Percentiles rank a stretch among this genome's conserved stretches.
Conservation (phyloP, 2,888 invertebrate species). For the Nesidiocoris tenuis region DNA sequence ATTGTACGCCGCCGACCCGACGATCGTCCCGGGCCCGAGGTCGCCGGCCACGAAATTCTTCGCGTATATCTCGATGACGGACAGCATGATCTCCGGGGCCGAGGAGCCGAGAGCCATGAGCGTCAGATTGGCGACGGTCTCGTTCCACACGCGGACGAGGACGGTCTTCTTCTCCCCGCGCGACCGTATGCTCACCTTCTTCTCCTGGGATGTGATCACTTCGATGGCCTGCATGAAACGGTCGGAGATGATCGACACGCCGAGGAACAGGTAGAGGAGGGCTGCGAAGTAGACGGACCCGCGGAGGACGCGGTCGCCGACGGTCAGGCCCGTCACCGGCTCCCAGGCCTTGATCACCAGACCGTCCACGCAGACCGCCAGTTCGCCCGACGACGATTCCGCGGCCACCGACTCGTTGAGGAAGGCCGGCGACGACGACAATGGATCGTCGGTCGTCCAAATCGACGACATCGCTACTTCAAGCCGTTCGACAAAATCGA, state of each 20-base stretch:
- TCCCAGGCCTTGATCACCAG: slow-evolving; percentile 85
- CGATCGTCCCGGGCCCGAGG: slow-evolving; percentile 96
- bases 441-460: background rate
- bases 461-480: background rate
- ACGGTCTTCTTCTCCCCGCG: slow-evolving; percentile 84
- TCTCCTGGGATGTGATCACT: slow-evolving; percentile 97
- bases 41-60: slow-evolving; percentile 95
- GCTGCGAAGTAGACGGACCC: slow-evolving; percentile 87
- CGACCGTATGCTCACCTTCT: slow-evolving; percentile 87
- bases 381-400: slow-evolving; percentile 12
- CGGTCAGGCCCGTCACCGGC: slow-evolving; percentile 74
- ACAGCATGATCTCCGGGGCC: slow-evolving; percentile 95
- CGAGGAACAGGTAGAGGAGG: slow-evolving; percentile 94
- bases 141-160: slow-evolving; percentile 96
- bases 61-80: slow-evolving; percentile 96
- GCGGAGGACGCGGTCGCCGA: slow-evolving; percentile 76
- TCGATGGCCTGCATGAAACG: slow-evolving; percentile 99
- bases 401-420: slow-evolving; percentile 13
- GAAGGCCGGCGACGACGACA: background rate
- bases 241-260: slow-evolving; percentile 97
- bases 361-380: slow-evolving; percentile 72
- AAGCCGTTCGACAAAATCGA: background rate
- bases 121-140: slow-evolving; percentile 97
- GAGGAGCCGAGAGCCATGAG: slow-evolving; percentile 98
- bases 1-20: slow-evolving; percentile 98